These are phyloP conservation scores for Parnassius glacialis DNA, from an alignment of 2,888 invertebrate genomes.

Conservation along the genomic window DNA sequence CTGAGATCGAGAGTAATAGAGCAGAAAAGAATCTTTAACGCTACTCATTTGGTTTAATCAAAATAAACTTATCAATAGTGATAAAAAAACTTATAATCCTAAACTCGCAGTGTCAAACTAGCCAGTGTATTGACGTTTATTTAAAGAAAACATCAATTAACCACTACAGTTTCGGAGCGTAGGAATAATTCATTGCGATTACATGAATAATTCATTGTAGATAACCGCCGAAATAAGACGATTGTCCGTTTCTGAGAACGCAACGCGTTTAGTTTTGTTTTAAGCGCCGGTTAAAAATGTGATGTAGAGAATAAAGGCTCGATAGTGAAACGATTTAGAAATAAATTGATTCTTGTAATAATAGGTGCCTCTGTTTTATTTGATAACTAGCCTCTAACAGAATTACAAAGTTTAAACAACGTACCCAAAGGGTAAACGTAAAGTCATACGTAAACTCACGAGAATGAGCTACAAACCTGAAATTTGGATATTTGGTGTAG, in stretches of 20 bases:
- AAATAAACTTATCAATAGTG: background rate
- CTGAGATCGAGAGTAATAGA: too few species aligned
- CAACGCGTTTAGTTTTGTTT: constrained; percentile 48
- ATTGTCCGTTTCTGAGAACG: constrained; percentile 67
- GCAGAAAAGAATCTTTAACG: too few species aligned
- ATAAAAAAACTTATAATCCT: background rate
- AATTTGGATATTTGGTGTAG: too few species aligned
- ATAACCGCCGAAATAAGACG: constrained; percentile 69
- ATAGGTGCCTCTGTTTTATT: background rate
- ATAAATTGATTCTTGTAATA: background rate
- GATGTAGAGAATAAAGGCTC: background rate
- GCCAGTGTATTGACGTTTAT: constrained; percentile 12
- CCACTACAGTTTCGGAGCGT: constrained; percentile 50
- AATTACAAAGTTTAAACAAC: too few species aligned
- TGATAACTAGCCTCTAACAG: too few species aligned
- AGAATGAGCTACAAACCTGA: too few species aligned
- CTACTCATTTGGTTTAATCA: too few species aligned
- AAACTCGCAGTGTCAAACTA: background rate
- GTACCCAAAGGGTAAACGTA: too few species aligned
- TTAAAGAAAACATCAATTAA: constrained; percentile 41
- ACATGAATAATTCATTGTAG: constrained; percentile 70
- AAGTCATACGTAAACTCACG: too few species aligned
- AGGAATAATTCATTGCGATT: constrained; percentile 54
- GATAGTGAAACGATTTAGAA: background rate
- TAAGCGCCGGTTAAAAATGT: constrained; percentile 21